A percentile compares a stretch with the other conserved stretches of the same genome.
Evolutionary conservation across 2,888 invertebrate genomes (phyloP).

Genomic region (Macrostomum cliftonense): DNA sequence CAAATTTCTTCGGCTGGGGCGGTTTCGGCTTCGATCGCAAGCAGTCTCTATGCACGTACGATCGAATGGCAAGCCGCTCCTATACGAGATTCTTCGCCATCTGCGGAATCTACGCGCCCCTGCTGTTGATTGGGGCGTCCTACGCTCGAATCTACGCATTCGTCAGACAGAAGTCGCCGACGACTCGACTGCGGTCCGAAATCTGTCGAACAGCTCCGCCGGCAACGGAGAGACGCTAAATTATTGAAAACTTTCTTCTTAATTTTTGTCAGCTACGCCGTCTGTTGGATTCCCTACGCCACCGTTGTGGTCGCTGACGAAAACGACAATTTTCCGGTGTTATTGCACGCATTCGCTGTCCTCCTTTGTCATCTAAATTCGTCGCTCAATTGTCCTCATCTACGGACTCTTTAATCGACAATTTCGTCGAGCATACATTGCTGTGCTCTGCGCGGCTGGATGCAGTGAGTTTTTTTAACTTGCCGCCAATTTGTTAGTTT

Average conservation of each 20-base stretch:
- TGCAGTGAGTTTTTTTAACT: not conserved
- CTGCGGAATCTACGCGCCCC: conserved; percentile 15
- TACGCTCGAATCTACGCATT: conserved; percentile 15
- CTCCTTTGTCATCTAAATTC: conserved; percentile 13
- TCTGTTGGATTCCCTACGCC: conserved; percentile 12
- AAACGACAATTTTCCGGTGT: conserved; percentile 5
- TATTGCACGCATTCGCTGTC: conserved; percentile 10
- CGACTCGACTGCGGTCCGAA: not conserved
- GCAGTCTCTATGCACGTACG: conserved; percentile 20
- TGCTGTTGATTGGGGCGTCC: conserved; percentile 15
- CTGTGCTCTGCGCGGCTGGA: not conserved
- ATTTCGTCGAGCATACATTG: conserved; percentile 11
- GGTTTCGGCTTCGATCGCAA: conserved; percentile 19
- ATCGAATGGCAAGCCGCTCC: conserved; percentile 16
- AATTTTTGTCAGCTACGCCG: conserved; percentile 10
- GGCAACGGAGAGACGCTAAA: conserved; percentile 2
- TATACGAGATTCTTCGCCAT: conserved; percentile 18
- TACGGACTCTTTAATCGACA: conserved; percentile 12
- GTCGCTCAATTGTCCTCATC: conserved; percentile 11
- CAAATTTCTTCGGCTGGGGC: conserved; percentile 20
- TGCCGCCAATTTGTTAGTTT: no score
- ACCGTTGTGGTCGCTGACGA: conserved; percentile 10
- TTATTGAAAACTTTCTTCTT: conserved; percentile 11
- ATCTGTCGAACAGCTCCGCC: not conserved
- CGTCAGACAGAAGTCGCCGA: conserved; percentile 4